Base-by-base conservation (phyloP, 1,140 invertebrate genomes). In the Homarus americanus region DNA sequence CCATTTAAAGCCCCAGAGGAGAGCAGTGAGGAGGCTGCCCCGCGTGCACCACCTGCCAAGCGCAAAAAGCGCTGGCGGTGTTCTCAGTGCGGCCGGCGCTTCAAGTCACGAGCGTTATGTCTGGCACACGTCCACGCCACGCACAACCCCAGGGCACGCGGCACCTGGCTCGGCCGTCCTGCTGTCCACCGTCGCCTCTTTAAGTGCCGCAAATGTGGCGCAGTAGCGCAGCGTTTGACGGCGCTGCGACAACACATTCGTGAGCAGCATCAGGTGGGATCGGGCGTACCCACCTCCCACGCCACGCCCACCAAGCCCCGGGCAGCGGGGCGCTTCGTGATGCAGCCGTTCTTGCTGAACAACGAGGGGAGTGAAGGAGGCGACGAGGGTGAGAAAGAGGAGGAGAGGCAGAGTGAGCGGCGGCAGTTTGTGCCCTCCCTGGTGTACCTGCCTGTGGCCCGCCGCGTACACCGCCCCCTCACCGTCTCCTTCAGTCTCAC, bases 401-500 rank as follows among this genome's bases (percentile, higher is more conserved):
- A 24, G n/a, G 79, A 83, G 49, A 69, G 66, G 53, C 34, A 36
- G 9, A 17, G 28, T 15, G 79, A 75, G 69, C 53, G 73, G 66
- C 94, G 93, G 82, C 92, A 82, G 63, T 96, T 98, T 94, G 96
- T 98, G 87, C 97, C 98, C 40, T 97, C 98, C 84, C 95, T 99
- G 86, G 97, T 99, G 93, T 98, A 98, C 95, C 95, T 99, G 93
- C 98, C 98, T 69, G 98, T 99, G 86, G 96, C 97, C 92, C 96
- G 97, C 92, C 96, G 97, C 94, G 96, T 98, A 92, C 96, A 96
- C 93, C 96, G 96, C 93, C 96, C 96, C 87, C 95, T 98, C 93
- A 97, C 97, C 87, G 96, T 98, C 84, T 98, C 97, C 93, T 98
- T 99, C 94, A 98, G 96, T 93, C 96, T 99, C 82, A 98, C 97